phyloP scores from a whole-genome alignment of 2,888 invertebrate genomes.

The Eupsilia transversa region DNA sequence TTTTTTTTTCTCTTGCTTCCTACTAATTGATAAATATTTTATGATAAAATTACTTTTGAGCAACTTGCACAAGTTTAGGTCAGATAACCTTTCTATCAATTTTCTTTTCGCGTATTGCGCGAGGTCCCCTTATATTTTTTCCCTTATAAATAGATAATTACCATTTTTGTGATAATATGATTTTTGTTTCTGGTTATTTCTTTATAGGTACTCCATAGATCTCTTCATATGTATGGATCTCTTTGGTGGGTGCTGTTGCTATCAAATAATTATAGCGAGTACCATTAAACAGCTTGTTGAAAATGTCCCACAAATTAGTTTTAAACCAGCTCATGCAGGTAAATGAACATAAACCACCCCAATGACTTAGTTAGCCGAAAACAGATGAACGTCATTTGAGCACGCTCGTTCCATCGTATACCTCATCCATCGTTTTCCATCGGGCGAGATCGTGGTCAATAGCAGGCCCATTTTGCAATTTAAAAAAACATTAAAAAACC shows the following conservation, averaged over 20 bases:
- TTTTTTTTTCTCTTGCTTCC: too few relatives aligned
- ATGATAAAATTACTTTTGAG: background rate
- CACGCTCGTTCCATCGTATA: background rate
- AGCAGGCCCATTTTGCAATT: too few relatives aligned
- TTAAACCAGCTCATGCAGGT: constrained; percentile 69
- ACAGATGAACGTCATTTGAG: background rate
- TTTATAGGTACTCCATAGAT: constrained; percentile 79
- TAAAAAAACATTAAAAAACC: background rate
- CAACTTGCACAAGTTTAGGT: background rate
- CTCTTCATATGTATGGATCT: constrained; percentile 77
- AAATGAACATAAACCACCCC: constrained; percentile 3
- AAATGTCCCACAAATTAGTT: constrained; percentile 57
- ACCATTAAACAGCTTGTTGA: constrained; percentile 83
- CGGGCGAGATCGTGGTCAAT: background rate
- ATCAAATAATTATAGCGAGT: constrained; percentile 83
- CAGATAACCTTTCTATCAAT: background rate
- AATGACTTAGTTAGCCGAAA: background rate
- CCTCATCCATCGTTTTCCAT: background rate
- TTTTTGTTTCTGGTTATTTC: background rate
- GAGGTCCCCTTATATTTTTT: background rate
- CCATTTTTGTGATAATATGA: background rate
- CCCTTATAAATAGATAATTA: background rate
- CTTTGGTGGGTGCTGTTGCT: constrained; percentile 81
- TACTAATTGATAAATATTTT: background rate
- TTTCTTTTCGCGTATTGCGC: background rate